Evolutionary conservation across 23 tunicate genomes (phyloP).

Genomic region (Diplosoma virens): DNA sequence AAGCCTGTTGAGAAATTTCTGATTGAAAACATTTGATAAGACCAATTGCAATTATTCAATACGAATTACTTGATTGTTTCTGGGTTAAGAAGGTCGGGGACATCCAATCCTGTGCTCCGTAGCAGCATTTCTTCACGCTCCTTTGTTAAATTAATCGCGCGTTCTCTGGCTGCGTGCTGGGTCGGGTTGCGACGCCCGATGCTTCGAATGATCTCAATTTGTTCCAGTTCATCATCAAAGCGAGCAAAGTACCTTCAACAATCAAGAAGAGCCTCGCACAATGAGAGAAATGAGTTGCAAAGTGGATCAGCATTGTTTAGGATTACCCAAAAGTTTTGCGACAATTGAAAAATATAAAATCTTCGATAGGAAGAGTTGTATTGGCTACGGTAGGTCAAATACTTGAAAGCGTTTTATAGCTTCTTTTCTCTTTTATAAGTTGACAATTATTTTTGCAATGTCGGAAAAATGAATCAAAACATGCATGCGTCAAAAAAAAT

Average conservation of each 20-base stretch:
- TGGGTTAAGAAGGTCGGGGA: conserved; percentile 34
- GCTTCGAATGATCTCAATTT: conserved; percentile 44
- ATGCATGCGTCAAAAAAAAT: no score
- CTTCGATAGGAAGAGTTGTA: no score
- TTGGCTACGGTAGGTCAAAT: no score
- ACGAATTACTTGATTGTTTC: conserved; percentile 27
- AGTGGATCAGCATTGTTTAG: no score
- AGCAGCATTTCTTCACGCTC: conserved; percentile 64
- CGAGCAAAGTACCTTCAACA: conserved; percentile 33
- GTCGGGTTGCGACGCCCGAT: conserved; percentile 41
- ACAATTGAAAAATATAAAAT: no score
- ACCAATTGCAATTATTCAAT: neutral
- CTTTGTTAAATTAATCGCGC: conserved; percentile 31
- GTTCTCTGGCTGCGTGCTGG: conserved; percentile 49
- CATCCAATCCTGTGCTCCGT: conserved; percentile 40
- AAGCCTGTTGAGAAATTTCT: no score
- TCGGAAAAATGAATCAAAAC: no score
- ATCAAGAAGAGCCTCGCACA: neutral
- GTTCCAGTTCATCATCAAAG: conserved; percentile 55
- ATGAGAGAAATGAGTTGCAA: neutral
- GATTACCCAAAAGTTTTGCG: no score
- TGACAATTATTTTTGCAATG: no score
- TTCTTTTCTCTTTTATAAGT: no score
- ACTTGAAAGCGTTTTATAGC: no score
- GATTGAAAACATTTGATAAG: no score